phyloP scores from a whole-genome alignment of 92 coral and sea anemone genomes.

The Porites evermanni region DNA sequence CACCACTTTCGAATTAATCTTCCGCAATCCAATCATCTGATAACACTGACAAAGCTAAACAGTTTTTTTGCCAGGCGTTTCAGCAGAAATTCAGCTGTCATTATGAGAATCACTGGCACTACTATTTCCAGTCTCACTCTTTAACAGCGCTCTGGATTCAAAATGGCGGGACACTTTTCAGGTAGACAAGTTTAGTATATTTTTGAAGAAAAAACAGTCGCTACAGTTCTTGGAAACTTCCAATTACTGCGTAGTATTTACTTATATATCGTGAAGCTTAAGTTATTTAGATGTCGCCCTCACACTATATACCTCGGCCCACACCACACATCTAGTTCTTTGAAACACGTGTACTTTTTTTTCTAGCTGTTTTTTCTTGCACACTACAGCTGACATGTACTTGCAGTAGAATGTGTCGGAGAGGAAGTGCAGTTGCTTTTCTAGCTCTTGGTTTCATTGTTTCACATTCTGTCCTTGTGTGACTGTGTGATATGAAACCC shows the following conservation, averaged over 20 bases:
- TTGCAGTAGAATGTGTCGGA: too few species aligned
- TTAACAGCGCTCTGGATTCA: slow-evolving; percentile 37
- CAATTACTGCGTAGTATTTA: not conserved
- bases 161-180: slow-evolving; percentile 99
- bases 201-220: not conserved
- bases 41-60: not conserved
- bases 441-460: too few species aligned
- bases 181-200: slow-evolving; percentile 46
- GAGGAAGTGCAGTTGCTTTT: too few species aligned
- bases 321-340: not conserved
- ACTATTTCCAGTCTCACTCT: slow-evolving; percentile 25
- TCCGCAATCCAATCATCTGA: slow-evolving; percentile 34
- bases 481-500: not conserved
- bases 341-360: not conserved
- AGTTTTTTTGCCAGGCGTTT: slow-evolving; percentile 2
- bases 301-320: too few species aligned
- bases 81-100: too few species aligned
- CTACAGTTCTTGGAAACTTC: not conserved
- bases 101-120: slow-evolving; percentile 21
- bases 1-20: not conserved
- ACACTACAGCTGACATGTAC: too few species aligned
- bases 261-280: too few species aligned
- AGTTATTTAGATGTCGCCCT: not conserved
- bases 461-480: not conserved
- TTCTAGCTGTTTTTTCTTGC: too few species aligned